phyloP scores from a whole-genome alignment of 2,888 invertebrate species.

The Isoperla grammatica region DNA sequence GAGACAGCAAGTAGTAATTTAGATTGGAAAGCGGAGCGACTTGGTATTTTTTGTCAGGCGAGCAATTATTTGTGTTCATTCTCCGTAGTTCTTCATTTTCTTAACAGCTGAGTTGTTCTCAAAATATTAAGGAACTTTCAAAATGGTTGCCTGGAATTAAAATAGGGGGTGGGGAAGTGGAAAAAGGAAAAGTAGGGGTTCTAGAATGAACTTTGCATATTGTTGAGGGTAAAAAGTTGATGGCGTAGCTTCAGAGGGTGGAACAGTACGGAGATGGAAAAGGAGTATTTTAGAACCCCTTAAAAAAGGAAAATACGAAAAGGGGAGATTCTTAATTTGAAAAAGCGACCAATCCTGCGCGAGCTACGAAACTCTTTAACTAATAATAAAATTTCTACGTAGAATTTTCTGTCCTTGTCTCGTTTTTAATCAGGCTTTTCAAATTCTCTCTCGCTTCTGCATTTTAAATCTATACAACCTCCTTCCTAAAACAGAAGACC shows the following conservation, averaged over 20 bases:
- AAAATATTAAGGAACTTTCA: conserved; percentile 32
- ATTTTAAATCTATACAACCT: conserved; percentile 18
- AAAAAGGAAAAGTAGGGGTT: conserved; percentile 23
- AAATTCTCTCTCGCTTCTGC: conserved; percentile 18
- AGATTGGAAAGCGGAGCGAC: too few species aligned
- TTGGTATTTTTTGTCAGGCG: too few species aligned
- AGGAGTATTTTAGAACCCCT: conserved; percentile 18
- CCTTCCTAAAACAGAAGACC: conserved; percentile 13
- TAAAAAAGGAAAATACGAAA: conserved; percentile 19
- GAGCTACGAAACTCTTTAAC: conserved; percentile 17
- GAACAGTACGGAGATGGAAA: conserved; percentile 13
- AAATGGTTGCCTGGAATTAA: conserved; percentile 32
- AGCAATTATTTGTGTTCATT: conserved; percentile 5
- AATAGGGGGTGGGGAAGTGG: conserved; percentile 24
- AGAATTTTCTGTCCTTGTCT: conserved; percentile 16
- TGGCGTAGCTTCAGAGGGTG: conserved; percentile 7
- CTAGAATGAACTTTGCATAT: conserved; percentile 30
- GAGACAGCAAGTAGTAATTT: too few species aligned
- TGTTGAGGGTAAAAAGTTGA: conserved; percentile 23
- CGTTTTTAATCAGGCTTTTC: conserved; percentile 20
- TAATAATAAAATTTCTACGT: conserved; percentile 19
- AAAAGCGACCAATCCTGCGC: conserved; percentile 10
- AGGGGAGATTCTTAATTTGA: conserved; percentile 18
- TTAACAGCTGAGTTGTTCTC: conserved; percentile 23
- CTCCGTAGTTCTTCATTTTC: conserved; percentile 18